Conservation (phyloP, 2,888 invertebrate genomes). For the Prosapia bicincta region DNA sequence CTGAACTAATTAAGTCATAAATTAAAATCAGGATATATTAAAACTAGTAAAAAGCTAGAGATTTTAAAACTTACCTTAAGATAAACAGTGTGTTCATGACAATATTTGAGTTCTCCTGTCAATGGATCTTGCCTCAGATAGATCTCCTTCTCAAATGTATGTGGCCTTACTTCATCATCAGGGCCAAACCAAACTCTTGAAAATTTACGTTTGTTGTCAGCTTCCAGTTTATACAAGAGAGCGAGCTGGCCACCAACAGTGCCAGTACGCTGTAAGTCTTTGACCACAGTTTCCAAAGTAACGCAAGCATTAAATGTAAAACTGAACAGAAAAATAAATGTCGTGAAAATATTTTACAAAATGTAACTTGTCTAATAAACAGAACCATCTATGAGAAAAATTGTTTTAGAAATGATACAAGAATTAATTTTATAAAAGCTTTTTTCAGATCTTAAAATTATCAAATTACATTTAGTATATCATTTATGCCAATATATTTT, state of each 20-base stretch:
- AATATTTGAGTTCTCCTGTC: conserved; percentile 49
- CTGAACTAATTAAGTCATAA: no score
- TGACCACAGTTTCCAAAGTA: conserved; percentile 60
- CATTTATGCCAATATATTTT: no score
- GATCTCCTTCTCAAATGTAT: conserved; percentile 40
- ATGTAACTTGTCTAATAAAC: no score
- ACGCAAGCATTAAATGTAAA: conserved; percentile 83
- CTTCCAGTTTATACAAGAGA: conserved; percentile 73
- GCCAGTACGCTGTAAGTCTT: conserved; percentile 42
- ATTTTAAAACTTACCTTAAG: conserved; percentile 61
- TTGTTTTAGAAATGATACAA: no score
- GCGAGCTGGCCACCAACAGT: conserved; percentile 47
- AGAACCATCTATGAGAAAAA: no score
- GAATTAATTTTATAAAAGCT: no score
- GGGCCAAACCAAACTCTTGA: conserved; percentile 74
- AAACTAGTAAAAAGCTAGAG: no score
- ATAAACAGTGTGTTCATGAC: conserved; percentile 77
- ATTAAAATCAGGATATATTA: no score
- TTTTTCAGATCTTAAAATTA: no score
- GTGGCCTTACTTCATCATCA: conserved; percentile 32
- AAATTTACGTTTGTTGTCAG: conserved; percentile 73
- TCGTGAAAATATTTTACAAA: no score
- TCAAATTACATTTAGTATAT: no score
- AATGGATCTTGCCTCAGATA: conserved; percentile 42
- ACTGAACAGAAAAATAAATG: no score